These are phyloP conservation scores for Alloplasta piceator DNA, from an alignment of 2,888 invertebrate species.

Conservation along the genomic window DNA sequence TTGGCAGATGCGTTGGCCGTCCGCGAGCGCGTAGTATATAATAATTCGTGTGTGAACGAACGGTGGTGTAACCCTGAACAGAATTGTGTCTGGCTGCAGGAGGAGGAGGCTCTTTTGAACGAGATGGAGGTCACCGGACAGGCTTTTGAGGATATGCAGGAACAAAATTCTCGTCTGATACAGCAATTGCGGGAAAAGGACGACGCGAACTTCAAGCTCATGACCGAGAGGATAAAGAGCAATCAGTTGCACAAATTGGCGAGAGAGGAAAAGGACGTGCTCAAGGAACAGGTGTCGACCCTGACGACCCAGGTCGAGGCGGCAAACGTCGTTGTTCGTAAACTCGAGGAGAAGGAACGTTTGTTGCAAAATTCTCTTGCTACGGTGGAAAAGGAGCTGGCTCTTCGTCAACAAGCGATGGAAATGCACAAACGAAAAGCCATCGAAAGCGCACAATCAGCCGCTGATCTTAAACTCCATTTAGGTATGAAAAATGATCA, in stretches of 20 bases:
- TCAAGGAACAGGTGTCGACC: constrained; percentile 92
- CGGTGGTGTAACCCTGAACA: constrained; percentile 82
- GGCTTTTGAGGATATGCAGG: constrained; percentile 99
- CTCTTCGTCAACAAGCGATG: constrained; percentile 97
- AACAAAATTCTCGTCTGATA: constrained; percentile 97
- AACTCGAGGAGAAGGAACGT: constrained; percentile 97
- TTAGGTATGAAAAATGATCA: constrained; percentile 85
- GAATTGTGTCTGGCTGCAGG: constrained; percentile 85
- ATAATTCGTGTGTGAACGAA: constrained; percentile 72
- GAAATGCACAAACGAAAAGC: constrained; percentile 99
- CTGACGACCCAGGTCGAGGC: constrained; percentile 96
- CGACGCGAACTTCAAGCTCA: constrained; percentile 99
- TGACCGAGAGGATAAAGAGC: constrained; percentile 98
- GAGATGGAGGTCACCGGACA: constrained; percentile 99
- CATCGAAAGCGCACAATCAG: constrained; percentile 98
- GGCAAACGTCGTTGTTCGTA: constrained; percentile 96
- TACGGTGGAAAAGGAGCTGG: constrained; percentile 96
- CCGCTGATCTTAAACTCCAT: constrained; percentile 98
- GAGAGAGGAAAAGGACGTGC: constrained; percentile 96
- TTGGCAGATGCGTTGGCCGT: constrained; percentile 49
- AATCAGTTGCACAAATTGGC: constrained; percentile 97
- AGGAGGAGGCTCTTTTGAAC: constrained; percentile 97
- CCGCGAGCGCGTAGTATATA: constrained; percentile 56
- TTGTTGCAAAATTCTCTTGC: constrained; percentile 95
- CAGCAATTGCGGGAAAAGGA: constrained; percentile 98